These are phyloP conservation scores for Salminus brasiliensis DNA, from an alignment of 2,113 vertebrate species.

Conservation along the genomic window DNA sequence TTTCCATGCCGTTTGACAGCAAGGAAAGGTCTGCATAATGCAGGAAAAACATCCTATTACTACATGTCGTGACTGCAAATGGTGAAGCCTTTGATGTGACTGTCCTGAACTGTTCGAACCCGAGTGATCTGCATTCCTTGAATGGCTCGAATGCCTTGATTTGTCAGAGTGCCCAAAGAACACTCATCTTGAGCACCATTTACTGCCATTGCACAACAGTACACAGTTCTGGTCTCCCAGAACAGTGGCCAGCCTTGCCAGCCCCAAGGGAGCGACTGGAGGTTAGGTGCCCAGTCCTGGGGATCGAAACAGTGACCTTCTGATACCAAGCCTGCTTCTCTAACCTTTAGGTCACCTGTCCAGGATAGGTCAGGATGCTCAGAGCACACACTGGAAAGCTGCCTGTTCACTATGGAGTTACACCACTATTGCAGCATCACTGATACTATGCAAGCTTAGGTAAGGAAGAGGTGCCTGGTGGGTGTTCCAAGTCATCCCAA, in stretches of 20 bases:
- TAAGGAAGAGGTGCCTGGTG: slow-evolving; percentile 2
- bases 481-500: slow-evolving; percentile 17
- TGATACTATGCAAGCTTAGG: not conserved
- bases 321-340: no score
- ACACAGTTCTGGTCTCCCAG: no score
- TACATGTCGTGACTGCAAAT: not conserved
- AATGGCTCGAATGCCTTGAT: not conserved
- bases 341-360: no score
- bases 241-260: no score
- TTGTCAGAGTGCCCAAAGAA: not conserved
- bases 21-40: not conserved
- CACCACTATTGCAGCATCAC: no score
- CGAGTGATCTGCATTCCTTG: not conserved
- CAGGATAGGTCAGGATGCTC: not conserved
- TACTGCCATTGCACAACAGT: no score
- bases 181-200: no score
- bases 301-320: no score
- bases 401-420: no score
- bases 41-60: not conserved
- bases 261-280: no score
- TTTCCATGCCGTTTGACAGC: not conserved
- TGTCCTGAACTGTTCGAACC: not conserved
- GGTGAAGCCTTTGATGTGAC: not conserved
- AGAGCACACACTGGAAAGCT: not conserved
- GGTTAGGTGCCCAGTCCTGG: no score